Conservation (phyloP, 2,797 vertebrate species). For the Coranthus polyacanthus region DNA sequence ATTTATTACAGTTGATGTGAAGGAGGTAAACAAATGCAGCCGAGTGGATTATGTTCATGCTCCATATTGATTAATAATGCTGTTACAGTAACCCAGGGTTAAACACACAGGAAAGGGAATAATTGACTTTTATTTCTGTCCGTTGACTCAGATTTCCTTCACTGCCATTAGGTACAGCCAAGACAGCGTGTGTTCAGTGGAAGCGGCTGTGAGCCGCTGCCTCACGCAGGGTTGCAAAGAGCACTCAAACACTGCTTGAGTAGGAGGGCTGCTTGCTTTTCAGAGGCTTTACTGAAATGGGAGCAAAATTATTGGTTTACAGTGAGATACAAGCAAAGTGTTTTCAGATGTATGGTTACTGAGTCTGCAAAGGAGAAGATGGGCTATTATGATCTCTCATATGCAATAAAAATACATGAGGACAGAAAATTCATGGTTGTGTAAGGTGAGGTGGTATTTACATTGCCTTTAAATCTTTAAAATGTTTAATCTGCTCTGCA, state of each 20-base stretch:
- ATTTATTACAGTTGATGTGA: conserved; percentile 42
- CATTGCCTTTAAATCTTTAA: neutral
- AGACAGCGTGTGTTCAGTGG: neutral
- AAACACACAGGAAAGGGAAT: conserved; percentile 31
- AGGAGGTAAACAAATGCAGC: conserved; percentile 45
- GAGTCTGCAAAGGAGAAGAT: conserved; percentile 4
- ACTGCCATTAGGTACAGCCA: conserved; percentile 2
- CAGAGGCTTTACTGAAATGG: no score
- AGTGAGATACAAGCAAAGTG: no score
- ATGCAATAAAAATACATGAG: no score
- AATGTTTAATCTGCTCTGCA: neutral
- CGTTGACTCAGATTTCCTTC: conserved; percentile 34
- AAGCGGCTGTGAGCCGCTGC: neutral
- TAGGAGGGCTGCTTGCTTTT: no score
- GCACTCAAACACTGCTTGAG: conserved; percentile 6
- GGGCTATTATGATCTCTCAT: neutral
- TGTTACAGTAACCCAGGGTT: conserved; percentile 27
- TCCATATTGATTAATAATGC: conserved; percentile 33
- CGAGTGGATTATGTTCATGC: conserved; percentile 20
- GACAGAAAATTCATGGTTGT: neutral
- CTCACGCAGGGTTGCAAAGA: conserved; percentile 1
- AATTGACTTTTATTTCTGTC: conserved; percentile 30
- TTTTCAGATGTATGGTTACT: neutral
- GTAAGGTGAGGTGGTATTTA: neutral
- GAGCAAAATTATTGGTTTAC: no score